Evolutionary conservation across 2,797 vertebrate species (phyloP), one percentile per base, ranked within the genome.

Genomic region (Amazona ochrocephala): DNA sequence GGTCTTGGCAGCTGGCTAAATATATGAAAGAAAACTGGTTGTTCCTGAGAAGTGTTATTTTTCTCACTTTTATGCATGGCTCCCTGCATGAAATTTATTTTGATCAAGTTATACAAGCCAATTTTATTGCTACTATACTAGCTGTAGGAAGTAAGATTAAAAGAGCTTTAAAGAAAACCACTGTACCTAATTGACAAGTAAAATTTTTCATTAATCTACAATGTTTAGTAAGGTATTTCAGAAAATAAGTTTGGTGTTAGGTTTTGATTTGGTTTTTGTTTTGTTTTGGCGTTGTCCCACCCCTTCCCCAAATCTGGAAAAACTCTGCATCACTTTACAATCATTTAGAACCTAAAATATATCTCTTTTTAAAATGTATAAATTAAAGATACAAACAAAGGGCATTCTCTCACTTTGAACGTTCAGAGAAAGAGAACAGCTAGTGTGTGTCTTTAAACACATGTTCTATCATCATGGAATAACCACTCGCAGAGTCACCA

Each of bases 1-100:
- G 76, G 82, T 92, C 66, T 79, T 82, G 75, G 68, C 91, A 95
- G 91, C 65, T 89, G 89, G 37, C 70, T 86, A 85, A 92, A 89
- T n/a, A 26, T 16, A 58, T 41, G 74, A 67, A 89, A 75, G 72
- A 81, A 86, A 88, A 47, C 10, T 17, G 77, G 81, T 20, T 77
- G 75, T 29, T 89, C 65, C 75, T 85, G 48, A 85, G 81, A 93
- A 83, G 64, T 30, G 72, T 9, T 80, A 17, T 34, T 89, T 84
- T 62, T 80, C 84, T 90, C 91, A 87, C 87, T 86, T 95, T 75
- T 65, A 64, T 42, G 78, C 67, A 65, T 22, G 56, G 50, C 51
- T 79, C 75, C 68, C 61, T 47, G 61, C 53, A 45, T 41, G 22
- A 76, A n/a, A 67, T 51, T 48, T 44, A 62, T 86, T 48, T 68